These are phyloP conservation scores for Hypomecis punctinalis DNA, from an alignment of 2,888 invertebrate genomes.

Conservation along the genomic window DNA sequence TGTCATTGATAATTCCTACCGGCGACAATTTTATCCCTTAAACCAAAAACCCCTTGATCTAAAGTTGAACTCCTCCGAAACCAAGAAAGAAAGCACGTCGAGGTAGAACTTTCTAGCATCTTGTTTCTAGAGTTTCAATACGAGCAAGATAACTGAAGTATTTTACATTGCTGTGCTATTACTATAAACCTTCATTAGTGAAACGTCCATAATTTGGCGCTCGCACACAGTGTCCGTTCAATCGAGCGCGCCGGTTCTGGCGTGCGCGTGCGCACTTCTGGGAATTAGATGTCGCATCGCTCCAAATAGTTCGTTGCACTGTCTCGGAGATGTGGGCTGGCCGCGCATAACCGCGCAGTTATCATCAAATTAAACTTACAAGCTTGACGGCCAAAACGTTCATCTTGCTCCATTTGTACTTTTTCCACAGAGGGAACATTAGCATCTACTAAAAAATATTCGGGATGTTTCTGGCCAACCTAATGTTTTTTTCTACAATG, in stretches of 20 bases:
- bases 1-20: too few species aligned
- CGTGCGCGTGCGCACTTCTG: slow-evolving; percentile 58
- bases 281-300: slow-evolving; percentile 67
- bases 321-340: slow-evolving; percentile 41
- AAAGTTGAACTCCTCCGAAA: too few species aligned
- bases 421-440: too few species aligned
- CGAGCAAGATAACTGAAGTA: too few species aligned
- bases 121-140: too few species aligned
- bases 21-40: too few species aligned
- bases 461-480: too few species aligned
- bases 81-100: too few species aligned
- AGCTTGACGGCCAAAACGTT: not conserved
- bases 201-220: slow-evolving; percentile 43
- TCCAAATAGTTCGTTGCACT: slow-evolving; percentile 76
- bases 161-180: not conserved
- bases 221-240: slow-evolving; percentile 20
- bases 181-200: slow-evolving; percentile 31
- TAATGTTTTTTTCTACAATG: too few species aligned
- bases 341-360: slow-evolving; percentile 24
- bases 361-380: not conserved
- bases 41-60: too few species aligned
- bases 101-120: too few species aligned
- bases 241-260: slow-evolving; percentile 49
- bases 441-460: too few species aligned
- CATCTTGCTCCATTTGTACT: not conserved